These are phyloP conservation scores for Bombus soroeensis DNA, from an alignment of 1,140 invertebrate genomes.

Conservation along the genomic window DNA sequence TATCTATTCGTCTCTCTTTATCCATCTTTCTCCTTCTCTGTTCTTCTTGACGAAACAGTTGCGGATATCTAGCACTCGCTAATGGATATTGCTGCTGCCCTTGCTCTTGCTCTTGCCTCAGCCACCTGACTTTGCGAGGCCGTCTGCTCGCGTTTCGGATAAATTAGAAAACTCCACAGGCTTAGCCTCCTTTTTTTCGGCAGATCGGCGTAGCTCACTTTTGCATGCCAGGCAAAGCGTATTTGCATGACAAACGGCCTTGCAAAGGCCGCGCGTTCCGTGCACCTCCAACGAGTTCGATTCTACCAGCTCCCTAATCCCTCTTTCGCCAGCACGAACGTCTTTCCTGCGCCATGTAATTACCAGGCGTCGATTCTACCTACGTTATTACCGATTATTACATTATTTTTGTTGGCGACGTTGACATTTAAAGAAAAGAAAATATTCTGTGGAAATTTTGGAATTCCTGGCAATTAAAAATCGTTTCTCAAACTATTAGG, in stretches of 20 bases:
- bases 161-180: slow-evolving; percentile 71
- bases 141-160: slow-evolving; percentile 67
- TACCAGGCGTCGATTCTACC: neutral
- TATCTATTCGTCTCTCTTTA: neutral
- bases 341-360: slow-evolving; percentile 23
- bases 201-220: slow-evolving; percentile 70
- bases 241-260: slow-evolving; percentile 78
- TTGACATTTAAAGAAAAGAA: too few relatives aligned
- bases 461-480: too few relatives aligned
- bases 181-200: slow-evolving; percentile 58
- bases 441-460: too few relatives aligned
- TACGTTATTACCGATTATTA: neutral
- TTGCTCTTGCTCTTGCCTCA: slow-evolving; percentile 58
- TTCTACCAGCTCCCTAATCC: slow-evolving; percentile 39
- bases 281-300: slow-evolving; percentile 46
- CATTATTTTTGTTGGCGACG: neutral
- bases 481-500: too few relatives aligned
- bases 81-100: slow-evolving; percentile 74
- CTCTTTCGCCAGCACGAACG: slow-evolving; percentile 17
- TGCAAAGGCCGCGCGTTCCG: neutral
- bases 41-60: slow-evolving; percentile 50
- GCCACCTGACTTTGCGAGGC: slow-evolving; percentile 46
- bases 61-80: slow-evolving; percentile 65
- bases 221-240: slow-evolving; percentile 56
- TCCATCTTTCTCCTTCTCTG: slow-evolving; percentile 17